Evolutionary conservation across 1,140 invertebrate genomes (phyloP).

Genomic region (Chironomus tepperi): DNA sequence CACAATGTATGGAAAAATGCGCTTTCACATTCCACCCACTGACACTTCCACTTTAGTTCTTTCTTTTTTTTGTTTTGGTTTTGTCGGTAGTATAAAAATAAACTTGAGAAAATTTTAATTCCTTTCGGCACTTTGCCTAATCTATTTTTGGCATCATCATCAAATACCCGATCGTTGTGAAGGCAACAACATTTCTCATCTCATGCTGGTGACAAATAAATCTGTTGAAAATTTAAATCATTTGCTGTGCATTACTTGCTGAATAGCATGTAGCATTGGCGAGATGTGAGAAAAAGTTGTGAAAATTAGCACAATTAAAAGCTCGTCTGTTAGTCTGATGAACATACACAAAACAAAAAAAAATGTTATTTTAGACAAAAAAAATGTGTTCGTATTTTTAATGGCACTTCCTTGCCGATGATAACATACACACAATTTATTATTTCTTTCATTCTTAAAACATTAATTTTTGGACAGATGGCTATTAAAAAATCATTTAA

Average conservation of each 20-base stretch:
- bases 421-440: not conserved
- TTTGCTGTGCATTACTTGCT: not conserved
- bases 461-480: not conserved
- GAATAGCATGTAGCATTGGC: not conserved
- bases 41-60: not conserved
- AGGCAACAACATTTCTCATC: not conserved
- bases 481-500: not conserved
- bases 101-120: constrained; percentile 4
- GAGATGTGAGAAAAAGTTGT: not conserved
- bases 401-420: no score
- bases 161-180: not conserved
- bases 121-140: constrained; percentile 11
- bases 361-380: not conserved
- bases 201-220: constrained; percentile 1
- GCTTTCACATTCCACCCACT: no score
- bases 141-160: not conserved
- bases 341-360: no score
- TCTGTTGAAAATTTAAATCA: constrained; percentile 14
- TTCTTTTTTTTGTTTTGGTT: constrained; percentile 10
- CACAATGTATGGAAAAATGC: not conserved
- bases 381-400: no score
- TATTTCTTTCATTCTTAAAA: not conserved
- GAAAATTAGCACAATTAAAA: constrained; percentile 9
- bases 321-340: not conserved
- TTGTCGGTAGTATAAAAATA: constrained; percentile 4